These are phyloP conservation scores for Steinernema scapterisci DNA, from an alignment of 2,888 invertebrate species.

Conservation along the genomic window DNA sequence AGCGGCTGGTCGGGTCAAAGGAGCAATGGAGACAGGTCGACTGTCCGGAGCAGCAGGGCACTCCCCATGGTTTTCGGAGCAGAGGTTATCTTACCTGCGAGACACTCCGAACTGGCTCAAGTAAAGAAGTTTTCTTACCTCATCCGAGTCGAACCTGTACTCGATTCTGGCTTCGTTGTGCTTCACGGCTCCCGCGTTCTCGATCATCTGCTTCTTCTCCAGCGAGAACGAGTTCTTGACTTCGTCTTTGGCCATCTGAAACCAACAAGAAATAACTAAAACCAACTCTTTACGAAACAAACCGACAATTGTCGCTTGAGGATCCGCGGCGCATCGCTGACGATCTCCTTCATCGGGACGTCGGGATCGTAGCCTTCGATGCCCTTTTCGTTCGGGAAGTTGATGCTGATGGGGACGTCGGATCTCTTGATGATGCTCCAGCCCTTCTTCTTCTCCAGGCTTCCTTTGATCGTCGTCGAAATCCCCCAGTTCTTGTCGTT, in stretches of 20 bases:
- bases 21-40: too few relatives aligned
- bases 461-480: background rate
- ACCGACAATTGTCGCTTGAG: conserved; percentile 53
- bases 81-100: too few relatives aligned
- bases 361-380: conserved; percentile 54
- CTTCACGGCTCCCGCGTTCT: conserved; percentile 47
- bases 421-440: conserved; percentile 46
- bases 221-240: conserved; percentile 39
- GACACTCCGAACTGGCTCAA: too few relatives aligned
- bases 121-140: too few relatives aligned
- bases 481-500: background rate
- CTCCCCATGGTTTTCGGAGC: too few relatives aligned
- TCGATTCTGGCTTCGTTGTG: conserved; percentile 59
- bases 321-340: conserved; percentile 48
- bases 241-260: conserved; percentile 35
- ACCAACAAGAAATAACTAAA: background rate
- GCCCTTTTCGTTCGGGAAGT: conserved; percentile 57
- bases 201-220: conserved; percentile 44
- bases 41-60: too few relatives aligned
- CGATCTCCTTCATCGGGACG: conserved; percentile 50
- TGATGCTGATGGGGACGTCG: conserved; percentile 54
- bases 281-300: background rate
- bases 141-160: conserved; percentile 55
- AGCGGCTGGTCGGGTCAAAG: too few relatives aligned
- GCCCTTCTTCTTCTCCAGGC: conserved; percentile 5